Conservation (phyloP, 2,797 vertebrate species). For the Naso thynnoides region DNA sequence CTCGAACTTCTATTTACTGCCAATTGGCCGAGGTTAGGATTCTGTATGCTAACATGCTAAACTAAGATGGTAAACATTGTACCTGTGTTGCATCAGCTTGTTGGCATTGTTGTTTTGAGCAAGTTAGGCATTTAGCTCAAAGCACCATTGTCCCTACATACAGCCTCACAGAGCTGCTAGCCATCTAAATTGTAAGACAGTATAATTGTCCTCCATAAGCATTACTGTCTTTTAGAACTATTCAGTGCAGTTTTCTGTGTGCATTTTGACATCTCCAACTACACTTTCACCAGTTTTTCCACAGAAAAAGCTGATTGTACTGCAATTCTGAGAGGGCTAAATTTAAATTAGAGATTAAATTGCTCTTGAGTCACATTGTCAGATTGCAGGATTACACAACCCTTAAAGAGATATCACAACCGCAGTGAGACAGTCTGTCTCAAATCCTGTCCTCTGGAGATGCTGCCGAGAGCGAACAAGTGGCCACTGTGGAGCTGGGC, state of each 20-base stretch:
- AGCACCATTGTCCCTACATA: background rate
- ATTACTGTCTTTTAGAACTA: background rate
- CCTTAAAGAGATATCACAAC: conserved; percentile 43
- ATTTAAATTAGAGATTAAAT: conserved; percentile 42
- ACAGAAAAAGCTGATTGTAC: conserved; percentile 1
- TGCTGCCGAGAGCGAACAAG: conserved; percentile 64
- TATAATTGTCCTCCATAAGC: conserved; percentile 6
- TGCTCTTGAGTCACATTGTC: conserved; percentile 38
- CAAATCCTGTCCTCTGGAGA: conserved; percentile 65
- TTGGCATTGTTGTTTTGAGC: background rate
- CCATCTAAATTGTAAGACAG: background rate
- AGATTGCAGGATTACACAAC: conserved; percentile 44
- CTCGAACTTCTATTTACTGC: background rate
- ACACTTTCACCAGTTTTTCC: background rate
- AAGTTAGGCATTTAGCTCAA: background rate
- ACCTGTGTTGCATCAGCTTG: background rate
- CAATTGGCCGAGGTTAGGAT: too few relatives aligned
- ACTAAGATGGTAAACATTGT: background rate
- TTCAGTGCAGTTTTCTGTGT: background rate
- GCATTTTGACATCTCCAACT: background rate
- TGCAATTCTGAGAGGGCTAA: conserved; percentile 28
- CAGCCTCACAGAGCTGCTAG: background rate
- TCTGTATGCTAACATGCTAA: background rate
- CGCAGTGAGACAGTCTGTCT: conserved; percentile 57
- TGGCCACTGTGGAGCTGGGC: conserved; percentile 53